Conservation (phyloP, 2,113 vertebrate genomes). For the Psammodynastes pulverulentus region DNA sequence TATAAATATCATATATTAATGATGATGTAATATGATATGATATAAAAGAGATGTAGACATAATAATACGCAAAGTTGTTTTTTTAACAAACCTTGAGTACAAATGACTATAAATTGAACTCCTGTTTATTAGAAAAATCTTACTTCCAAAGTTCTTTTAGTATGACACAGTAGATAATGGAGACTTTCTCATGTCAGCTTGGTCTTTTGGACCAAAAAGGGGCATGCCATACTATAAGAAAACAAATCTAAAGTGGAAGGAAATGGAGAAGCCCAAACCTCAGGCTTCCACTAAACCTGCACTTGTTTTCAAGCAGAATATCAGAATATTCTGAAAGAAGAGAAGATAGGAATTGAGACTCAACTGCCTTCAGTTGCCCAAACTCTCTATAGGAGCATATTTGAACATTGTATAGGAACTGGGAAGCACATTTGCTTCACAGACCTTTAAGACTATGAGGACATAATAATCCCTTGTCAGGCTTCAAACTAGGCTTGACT, state of each 20-base stretch:
- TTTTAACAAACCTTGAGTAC: background rate
- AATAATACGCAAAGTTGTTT: background rate
- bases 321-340: background rate
- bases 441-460: background rate
- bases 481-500: background rate
- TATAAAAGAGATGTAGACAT: background rate
- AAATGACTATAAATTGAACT: background rate
- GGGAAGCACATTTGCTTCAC: background rate
- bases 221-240: background rate
- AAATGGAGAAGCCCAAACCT: background rate
- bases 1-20: background rate
- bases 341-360: background rate
- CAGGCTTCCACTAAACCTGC: background rate
- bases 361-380: background rate
- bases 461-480: background rate
- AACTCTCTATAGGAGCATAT: background rate
- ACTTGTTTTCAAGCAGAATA: background rate
- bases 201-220: background rate
- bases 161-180: background rate
- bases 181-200: background rate
- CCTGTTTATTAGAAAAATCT: background rate
- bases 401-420: background rate
- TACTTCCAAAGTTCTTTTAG: background rate
- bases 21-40: background rate
- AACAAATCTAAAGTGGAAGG: background rate